A percentile compares a stretch with the other conserved stretches of the same genome.
phyloP scores from a whole-genome alignment of 2,888 invertebrate genomes.

The Tenthredo amoena region DNA sequence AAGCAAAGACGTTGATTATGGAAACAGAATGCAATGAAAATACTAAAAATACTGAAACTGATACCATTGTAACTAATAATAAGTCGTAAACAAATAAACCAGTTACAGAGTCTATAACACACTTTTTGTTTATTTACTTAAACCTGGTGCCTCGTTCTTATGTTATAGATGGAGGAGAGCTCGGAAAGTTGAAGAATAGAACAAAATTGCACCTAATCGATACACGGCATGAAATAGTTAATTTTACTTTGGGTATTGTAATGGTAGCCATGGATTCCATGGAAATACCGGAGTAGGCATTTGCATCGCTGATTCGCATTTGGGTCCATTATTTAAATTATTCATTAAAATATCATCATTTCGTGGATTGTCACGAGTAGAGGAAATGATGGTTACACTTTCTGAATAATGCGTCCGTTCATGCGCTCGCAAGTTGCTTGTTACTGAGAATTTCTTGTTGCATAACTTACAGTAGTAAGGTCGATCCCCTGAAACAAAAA shows the following conservation, averaged over 20 bases:
- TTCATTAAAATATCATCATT: slow-evolving; percentile 46
- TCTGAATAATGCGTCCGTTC: slow-evolving; percentile 61
- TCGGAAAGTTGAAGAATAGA: background rate
- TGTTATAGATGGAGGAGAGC: background rate
- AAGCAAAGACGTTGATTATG: slow-evolving; percentile 44
- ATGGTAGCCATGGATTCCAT: slow-evolving; percentile 62
- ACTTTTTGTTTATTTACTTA: background rate
- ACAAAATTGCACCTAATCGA: background rate
- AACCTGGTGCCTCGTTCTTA: background rate
- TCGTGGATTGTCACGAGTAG: slow-evolving; percentile 41
- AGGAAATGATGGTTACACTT: slow-evolving; percentile 40
- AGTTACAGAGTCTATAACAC: background rate
- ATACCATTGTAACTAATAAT: slow-evolving; percentile 13
- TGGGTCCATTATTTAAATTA: slow-evolving; percentile 53
- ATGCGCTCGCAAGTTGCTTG: slow-evolving; percentile 66
- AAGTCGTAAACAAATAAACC: slow-evolving; percentile 37
- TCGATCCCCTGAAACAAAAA: slow-evolving; percentile 76
- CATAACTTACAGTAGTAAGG: slow-evolving; percentile 66
- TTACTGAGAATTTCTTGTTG: slow-evolving; percentile 67
- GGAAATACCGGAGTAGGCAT: slow-evolving; percentile 58
- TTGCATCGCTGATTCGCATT: slow-evolving; percentile 53
- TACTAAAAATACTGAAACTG: slow-evolving; percentile 1
- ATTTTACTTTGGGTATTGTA: slow-evolving; percentile 55
- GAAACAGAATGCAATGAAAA: slow-evolving; percentile 50
- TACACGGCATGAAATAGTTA: background rate